phyloP scores from a whole-genome alignment of 2,797 vertebrate species.

The Enteromius treurensis region DNA sequence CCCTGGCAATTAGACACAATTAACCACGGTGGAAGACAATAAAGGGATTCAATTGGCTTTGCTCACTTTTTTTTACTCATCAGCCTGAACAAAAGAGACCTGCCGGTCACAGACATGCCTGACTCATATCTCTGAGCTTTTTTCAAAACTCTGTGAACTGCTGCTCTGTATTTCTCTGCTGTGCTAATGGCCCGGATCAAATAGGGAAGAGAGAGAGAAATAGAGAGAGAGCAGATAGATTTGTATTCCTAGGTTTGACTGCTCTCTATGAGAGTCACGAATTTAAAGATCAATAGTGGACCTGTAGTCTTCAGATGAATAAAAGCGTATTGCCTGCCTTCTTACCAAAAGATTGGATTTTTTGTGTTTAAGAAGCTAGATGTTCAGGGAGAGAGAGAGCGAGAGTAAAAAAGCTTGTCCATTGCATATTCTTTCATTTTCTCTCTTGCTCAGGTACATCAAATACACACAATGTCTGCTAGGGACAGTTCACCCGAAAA shows the following conservation, averaged over 20 bases:
- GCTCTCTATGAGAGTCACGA: background rate
- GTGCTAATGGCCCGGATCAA: conserved; percentile 43
- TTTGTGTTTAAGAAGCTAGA: conserved; percentile 4
- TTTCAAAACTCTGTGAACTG: background rate
- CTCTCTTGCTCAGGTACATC: background rate
- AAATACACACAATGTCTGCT: background rate
- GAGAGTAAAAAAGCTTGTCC: background rate
- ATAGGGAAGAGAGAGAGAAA: background rate
- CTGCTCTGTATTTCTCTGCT: conserved; percentile 14
- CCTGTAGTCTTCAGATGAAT: conserved; percentile 16
- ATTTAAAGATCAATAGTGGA: conserved; percentile 29
- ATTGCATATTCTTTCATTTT: background rate
- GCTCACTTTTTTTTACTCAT: conserved; percentile 28
- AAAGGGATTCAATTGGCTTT: conserved; percentile 41
- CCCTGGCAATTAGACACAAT: conserved; percentile 16
- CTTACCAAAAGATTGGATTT: background rate
- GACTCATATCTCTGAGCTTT: conserved; percentile 36
- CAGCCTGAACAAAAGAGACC: conserved; percentile 13
- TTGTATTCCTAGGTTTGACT: conserved; percentile 16
- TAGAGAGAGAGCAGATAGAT: background rate
- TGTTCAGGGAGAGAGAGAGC: background rate
- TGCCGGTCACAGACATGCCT: conserved; percentile 37
- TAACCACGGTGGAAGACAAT: background rate
- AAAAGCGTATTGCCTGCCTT: background rate
- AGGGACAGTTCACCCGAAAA: background rate